Evolutionary conservation across 2,113 vertebrate species (phyloP).

Genomic region (Bos taurus): DNA sequence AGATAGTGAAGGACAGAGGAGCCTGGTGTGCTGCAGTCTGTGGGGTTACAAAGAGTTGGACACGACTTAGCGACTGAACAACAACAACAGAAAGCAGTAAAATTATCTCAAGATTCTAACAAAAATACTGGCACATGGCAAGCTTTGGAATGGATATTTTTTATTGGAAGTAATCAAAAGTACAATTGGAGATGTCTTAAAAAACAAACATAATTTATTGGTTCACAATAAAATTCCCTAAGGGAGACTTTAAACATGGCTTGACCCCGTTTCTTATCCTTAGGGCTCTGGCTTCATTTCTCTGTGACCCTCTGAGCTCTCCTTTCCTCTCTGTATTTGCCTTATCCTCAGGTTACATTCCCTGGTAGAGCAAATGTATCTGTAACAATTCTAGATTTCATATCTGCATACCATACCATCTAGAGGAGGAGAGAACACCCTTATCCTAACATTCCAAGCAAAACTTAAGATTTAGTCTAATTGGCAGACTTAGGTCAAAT

Average conservation of each 20-base stretch:
- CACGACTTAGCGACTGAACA: background rate
- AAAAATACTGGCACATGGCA: background rate
- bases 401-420: background rate
- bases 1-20: background rate
- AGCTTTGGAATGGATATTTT: background rate
- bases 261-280: background rate
- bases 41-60: background rate
- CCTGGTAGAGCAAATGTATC: background rate
- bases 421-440: background rate
- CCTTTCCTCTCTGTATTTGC: background rate
- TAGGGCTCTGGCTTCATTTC: background rate
- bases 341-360: background rate
- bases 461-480: background rate
- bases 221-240: background rate
- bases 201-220: background rate
- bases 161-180: background rate
- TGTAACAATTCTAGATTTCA: background rate
- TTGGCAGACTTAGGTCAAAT: background rate
- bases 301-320: background rate
- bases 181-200: background rate
- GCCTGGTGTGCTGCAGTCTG: background rate
- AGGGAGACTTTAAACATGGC: background rate
- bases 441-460: background rate
- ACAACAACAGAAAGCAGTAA: background rate
- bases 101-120: background rate